phyloP scores from a whole-genome alignment of 2,888 invertebrate genomes.

The Spisula subtruncata region DNA sequence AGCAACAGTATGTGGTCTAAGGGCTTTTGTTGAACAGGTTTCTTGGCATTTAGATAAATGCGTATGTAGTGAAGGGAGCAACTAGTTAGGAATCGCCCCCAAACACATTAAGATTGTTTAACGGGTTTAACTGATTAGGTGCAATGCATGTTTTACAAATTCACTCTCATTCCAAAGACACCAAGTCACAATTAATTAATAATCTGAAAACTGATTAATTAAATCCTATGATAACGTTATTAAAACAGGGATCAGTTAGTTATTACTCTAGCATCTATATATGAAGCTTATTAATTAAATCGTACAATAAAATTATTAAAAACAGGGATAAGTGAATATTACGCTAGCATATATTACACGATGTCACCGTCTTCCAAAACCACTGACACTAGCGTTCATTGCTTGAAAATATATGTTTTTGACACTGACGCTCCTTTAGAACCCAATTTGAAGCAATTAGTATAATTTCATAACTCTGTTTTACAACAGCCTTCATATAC shows the following conservation, averaged over 20 bases:
- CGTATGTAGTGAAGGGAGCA: background rate
- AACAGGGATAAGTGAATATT: background rate
- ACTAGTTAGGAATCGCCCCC: background rate
- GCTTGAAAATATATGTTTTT: slow-evolving; percentile 18
- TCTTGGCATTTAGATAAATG: background rate
- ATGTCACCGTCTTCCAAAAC: background rate
- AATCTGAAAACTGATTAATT: slow-evolving; percentile 6
- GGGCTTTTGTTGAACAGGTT: background rate
- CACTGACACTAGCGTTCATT: slow-evolving; percentile 29
- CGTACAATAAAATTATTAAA: background rate
- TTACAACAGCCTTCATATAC: slow-evolving; percentile 29
- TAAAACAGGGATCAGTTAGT: background rate
- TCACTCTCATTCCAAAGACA: background rate
- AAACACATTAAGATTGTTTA: background rate
- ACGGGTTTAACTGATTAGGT: background rate
- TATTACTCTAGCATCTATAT: slow-evolving; percentile 13
- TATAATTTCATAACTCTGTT: slow-evolving; percentile 18
- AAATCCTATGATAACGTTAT: background rate
- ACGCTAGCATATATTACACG: slow-evolving; percentile 22
- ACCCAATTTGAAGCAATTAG: slow-evolving; percentile 31
- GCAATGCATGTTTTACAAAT: background rate
- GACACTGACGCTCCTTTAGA: slow-evolving; percentile 41
- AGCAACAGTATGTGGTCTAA: background rate
- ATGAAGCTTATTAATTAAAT: background rate
- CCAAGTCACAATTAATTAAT: background rate